phyloP scores from a whole-genome alignment of 2,113 vertebrate genomes.

The Burhinus oedicnemus region DNA sequence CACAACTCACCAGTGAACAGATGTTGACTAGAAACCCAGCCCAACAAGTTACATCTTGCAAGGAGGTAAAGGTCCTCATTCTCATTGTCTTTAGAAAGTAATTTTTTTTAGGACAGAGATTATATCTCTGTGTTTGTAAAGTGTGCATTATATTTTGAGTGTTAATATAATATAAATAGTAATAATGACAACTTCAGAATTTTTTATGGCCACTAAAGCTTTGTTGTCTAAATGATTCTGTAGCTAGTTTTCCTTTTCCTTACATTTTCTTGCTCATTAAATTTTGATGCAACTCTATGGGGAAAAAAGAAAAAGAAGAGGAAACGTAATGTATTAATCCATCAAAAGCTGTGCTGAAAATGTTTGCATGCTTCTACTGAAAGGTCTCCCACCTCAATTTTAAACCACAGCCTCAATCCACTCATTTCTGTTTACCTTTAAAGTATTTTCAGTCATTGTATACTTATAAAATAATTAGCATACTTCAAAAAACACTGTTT shows the following conservation, averaged over 20 bases:
- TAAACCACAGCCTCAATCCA: slow-evolving; percentile 18
- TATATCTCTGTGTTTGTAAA: background rate
- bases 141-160: background rate
- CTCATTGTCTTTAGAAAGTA: background rate
- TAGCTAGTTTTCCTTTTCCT: background rate
- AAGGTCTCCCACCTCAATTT: slow-evolving; percentile 10
- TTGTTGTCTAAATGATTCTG: background rate
- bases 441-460: slow-evolving; percentile 50
- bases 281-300: background rate
- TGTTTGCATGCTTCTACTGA: background rate
- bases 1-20: background rate
- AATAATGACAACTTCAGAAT: background rate
- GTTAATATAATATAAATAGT: background rate
- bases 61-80: background rate
- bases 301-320: background rate
- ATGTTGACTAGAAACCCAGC: background rate
- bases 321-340: background rate
- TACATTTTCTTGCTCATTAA: background rate
- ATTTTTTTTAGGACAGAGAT: background rate
- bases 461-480: slow-evolving; percentile 59
- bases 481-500: slow-evolving; percentile 26
- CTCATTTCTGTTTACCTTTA: slow-evolving; percentile 52
- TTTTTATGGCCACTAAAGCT: background rate
- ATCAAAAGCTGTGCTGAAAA: background rate
- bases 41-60: background rate